Conservation (phyloP, 2,797 vertebrate genomes). For the Hemitrygon akajei region DNA sequence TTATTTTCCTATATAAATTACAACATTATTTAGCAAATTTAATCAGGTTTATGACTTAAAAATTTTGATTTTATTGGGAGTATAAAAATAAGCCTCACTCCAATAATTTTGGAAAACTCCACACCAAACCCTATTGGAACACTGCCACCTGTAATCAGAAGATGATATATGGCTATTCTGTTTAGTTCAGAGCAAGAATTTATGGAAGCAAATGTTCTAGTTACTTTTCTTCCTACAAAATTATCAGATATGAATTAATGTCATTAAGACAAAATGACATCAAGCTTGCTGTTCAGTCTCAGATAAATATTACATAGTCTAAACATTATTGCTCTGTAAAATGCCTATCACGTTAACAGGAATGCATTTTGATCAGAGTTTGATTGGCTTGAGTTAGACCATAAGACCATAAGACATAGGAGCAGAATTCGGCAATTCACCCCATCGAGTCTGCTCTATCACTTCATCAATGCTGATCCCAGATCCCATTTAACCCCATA, state of each 20-base stretch:
- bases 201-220: constrained; percentile 49
- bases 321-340: neutral
- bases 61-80: neutral
- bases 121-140: constrained; percentile 51
- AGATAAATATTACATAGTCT: neutral
- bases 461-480: too few relatives aligned
- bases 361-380: neutral
- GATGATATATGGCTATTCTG: constrained; percentile 55
- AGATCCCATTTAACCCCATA: too few relatives aligned
- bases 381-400: neutral
- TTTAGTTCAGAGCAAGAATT: constrained; percentile 57
- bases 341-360: neutral
- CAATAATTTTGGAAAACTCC: constrained; percentile 51
- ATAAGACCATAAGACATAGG: too few relatives aligned
- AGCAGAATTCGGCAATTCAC: too few relatives aligned
- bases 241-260: neutral
- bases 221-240: constrained; percentile 47
- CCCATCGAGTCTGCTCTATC: too few relatives aligned
- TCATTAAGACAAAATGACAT: neutral
- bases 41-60: neutral
- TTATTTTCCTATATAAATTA: neutral
- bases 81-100: constrained; percentile 40
- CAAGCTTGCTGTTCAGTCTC: neutral
- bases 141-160: constrained; percentile 54
- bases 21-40: neutral